Conservation (phyloP, 2,113 vertebrate species). For the Arvicanthis niloticus region DNA sequence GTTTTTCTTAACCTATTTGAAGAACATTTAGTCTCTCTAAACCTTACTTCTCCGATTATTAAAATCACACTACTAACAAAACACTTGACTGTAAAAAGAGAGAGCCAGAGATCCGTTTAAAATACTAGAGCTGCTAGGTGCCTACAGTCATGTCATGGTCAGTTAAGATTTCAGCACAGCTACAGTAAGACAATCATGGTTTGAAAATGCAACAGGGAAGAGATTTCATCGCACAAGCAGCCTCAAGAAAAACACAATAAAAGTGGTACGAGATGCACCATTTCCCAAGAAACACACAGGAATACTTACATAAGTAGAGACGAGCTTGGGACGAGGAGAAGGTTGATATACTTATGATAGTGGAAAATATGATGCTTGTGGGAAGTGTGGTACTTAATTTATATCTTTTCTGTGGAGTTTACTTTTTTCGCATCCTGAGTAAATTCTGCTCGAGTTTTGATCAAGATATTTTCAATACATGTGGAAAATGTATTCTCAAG, state of each 20-base stretch:
- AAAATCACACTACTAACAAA: conserved; percentile 29
- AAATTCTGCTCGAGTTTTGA: conserved; percentile 4
- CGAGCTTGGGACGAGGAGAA: neutral
- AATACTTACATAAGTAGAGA: neutral
- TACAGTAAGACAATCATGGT: conserved; percentile 21
- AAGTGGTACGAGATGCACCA: neutral
- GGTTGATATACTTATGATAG: neutral
- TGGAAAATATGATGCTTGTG: conserved; percentile 1
- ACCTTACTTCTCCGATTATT: conserved; percentile 18
- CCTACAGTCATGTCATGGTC: neutral
- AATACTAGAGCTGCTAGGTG: neutral
- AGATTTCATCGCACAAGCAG: neutral
- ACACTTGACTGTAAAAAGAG: neutral
- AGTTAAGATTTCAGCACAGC: neutral
- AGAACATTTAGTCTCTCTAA: neutral
- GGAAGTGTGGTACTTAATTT: neutral
- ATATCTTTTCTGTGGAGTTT: conserved; percentile 3
- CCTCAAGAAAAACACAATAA: neutral
- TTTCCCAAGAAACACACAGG: neutral
- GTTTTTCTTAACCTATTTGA: neutral
- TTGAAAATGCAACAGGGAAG: neutral
- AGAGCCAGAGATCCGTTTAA: neutral
- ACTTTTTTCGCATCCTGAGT: neutral
- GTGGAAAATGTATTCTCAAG: neutral
- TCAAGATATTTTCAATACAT: neutral